Conservation (phyloP, 2,113 vertebrate genomes). For the Pterophyllum scalare region DNA sequence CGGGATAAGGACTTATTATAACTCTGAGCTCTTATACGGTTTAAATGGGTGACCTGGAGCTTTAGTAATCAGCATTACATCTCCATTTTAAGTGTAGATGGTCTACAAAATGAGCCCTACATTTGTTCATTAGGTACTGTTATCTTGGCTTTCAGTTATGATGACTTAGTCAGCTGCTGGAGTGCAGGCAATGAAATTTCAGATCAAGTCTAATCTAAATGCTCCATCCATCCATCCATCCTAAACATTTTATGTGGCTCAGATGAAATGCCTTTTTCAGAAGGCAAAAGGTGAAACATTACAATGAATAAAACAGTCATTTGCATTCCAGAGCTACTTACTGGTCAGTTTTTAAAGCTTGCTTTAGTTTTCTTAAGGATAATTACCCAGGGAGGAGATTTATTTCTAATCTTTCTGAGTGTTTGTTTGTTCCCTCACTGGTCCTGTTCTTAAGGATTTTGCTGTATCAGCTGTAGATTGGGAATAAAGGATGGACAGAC, state of each 20-base stretch:
- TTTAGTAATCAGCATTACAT: background rate
- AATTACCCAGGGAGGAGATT: background rate
- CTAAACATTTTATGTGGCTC: background rate
- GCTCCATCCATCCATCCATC: too few species aligned
- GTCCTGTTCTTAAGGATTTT: background rate
- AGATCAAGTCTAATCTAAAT: background rate
- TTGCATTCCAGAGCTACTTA: too few species aligned
- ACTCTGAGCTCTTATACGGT: background rate
- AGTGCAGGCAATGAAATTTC: background rate
- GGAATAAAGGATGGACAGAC: background rate
- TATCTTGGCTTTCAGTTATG: background rate
- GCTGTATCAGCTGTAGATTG: background rate
- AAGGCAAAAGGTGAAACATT: background rate
- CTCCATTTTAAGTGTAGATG: background rate
- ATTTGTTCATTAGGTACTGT: background rate
- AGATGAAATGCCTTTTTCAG: background rate
- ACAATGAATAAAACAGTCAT: background rate
- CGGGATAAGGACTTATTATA: background rate
- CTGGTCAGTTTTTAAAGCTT: background rate
- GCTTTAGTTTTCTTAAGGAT: background rate
- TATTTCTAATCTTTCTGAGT: background rate
- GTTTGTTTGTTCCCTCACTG: accelerated
- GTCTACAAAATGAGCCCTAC: background rate
- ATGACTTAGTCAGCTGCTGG: background rate
- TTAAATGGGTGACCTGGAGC: background rate